These are phyloP conservation scores for Bolborhynchus lineola DNA, from an alignment of 2,113 vertebrate genomes.

Conservation along the genomic window DNA sequence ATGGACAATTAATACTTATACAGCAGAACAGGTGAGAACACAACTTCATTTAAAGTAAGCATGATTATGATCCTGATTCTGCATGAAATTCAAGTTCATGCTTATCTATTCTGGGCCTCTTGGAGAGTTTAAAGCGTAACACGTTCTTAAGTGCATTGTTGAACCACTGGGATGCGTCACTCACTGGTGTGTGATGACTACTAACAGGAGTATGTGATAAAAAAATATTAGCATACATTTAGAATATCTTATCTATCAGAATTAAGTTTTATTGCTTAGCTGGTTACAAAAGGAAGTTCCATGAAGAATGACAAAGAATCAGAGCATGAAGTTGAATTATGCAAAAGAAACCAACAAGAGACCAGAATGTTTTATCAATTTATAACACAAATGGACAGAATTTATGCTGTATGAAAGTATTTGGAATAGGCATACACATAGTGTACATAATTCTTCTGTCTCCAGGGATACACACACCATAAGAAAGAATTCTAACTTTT, in stretches of 20 bases:
- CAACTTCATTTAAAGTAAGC: conserved; percentile 16
- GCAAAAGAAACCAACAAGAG: background rate
- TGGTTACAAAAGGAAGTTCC: background rate
- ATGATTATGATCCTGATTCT: background rate
- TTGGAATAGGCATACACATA: background rate
- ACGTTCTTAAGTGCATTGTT: background rate
- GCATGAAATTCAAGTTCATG: conserved; percentile 1
- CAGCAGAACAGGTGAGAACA: background rate
- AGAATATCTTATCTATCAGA: background rate
- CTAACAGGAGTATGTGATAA: background rate
- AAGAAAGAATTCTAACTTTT: background rate
- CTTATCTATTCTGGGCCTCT: background rate
- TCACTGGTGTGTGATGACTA: background rate
- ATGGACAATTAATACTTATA: background rate
- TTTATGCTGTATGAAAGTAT: background rate
- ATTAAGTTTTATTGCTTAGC: background rate
- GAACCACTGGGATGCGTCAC: background rate
- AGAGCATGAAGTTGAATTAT: background rate
- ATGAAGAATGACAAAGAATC: background rate
- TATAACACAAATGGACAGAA: background rate
- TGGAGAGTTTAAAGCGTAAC: background rate
- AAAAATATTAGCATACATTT: background rate
- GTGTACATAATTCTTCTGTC: background rate
- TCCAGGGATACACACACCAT: background rate
- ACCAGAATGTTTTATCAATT: background rate